phyloP scores from a whole-genome alignment of 2,797 vertebrate genomes.

The Pangasius macronema region DNA sequence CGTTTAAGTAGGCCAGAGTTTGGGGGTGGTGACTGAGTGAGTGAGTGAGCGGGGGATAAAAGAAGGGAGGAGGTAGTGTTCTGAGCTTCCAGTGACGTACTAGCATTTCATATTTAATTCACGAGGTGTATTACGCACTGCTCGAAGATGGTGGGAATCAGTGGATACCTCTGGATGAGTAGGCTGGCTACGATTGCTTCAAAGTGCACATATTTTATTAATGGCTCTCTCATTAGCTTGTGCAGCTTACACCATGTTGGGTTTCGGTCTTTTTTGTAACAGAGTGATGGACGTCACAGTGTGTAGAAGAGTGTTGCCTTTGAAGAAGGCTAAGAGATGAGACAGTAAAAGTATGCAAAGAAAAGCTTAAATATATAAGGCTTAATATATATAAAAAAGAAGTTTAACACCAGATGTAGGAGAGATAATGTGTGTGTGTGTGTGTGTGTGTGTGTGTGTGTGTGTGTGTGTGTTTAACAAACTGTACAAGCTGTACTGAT shows the following conservation, averaged over 20 bases:
- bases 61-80: constrained; percentile 40
- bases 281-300: constrained; percentile 5
- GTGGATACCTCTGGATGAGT: constrained; percentile 59
- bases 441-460: too few species aligned
- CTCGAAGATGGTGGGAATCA: constrained; percentile 59
- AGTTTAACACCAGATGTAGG: neutral
- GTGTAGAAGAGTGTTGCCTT: constrained; percentile 4
- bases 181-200: constrained; percentile 61
- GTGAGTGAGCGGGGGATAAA: constrained; percentile 50
- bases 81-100: constrained; percentile 69
- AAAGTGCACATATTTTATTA: constrained; percentile 75
- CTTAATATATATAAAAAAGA: neutral
- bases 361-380: neutral
- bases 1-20: constrained; percentile 48
- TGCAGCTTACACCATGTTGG: constrained; percentile 50
- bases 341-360: neutral
- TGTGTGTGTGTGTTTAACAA: too few species aligned
- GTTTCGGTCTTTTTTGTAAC: constrained; percentile 37
- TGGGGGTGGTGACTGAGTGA: constrained; percentile 36
- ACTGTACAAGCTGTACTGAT: neutral
- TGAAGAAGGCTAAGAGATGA: constrained; percentile 27
- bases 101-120: constrained; percentile 74
- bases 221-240: constrained; percentile 67
- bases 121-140: constrained; percentile 59
- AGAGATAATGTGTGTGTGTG: neutral